Percentiles rank a stretch among this genome's conserved stretches.
Conservation (phyloP, 1,140 invertebrate genomes). For the Habropoda laboriosa region DNA sequence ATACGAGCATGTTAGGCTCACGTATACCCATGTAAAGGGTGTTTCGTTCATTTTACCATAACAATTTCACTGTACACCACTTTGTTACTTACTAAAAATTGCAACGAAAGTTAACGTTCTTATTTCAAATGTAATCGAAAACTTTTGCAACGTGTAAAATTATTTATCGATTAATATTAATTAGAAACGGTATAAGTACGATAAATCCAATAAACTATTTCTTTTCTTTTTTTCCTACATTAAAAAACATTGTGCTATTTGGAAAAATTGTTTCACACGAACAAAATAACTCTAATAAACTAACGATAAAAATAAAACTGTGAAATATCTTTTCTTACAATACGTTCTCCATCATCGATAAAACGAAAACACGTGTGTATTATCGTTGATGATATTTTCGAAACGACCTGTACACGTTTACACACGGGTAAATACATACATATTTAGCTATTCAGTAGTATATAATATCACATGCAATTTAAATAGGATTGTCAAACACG, state of each 20-base stretch:
- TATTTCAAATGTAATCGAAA: not conserved
- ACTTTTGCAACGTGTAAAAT: not conserved
- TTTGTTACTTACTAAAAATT: no score
- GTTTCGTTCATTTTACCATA: not conserved
- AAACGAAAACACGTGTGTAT: no score
- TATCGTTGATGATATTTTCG: not conserved
- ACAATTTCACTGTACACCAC: not conserved
- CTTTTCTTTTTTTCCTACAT: no score
- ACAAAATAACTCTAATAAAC: no score
- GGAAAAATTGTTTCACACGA: no score
- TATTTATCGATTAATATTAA: not conserved
- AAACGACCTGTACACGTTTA: not conserved
- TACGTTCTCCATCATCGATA: no score
- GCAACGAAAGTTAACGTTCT: not conserved
- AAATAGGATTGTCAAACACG: constrained; percentile 79
- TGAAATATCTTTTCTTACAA: no score
- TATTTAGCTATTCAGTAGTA: constrained; percentile 59
- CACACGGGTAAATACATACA: constrained; percentile 52
- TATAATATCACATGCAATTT: constrained; percentile 78
- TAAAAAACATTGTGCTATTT: no score
- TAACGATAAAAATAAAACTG: no score
- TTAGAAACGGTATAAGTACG: no score
- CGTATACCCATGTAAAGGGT: not conserved
- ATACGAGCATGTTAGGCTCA: constrained; percentile 5
- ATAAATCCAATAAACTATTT: no score